phyloP scores from a whole-genome alignment of 2,888 invertebrate species.

The Ormia ochracea region DNA sequence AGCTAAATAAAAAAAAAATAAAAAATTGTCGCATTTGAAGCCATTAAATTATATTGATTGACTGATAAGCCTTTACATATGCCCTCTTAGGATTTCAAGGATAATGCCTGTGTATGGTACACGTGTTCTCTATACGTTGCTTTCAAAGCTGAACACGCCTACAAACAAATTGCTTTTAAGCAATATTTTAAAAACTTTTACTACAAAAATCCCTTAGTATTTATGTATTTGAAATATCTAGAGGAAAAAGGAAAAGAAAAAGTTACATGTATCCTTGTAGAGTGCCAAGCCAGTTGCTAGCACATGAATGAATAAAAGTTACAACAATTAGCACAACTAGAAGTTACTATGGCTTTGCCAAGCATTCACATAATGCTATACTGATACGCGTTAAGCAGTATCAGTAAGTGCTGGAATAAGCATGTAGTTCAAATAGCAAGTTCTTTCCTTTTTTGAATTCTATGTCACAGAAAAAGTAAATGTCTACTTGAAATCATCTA shows the following conservation, averaged over 20 bases:
- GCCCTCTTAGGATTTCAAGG: conserved; percentile 59
- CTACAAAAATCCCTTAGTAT: not conserved
- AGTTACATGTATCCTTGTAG: not conserved
- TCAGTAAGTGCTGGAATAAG: conserved; percentile 16
- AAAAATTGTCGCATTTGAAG: not conserved
- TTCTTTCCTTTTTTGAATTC: not conserved
- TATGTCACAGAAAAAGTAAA: not conserved
- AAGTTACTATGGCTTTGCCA: conserved; percentile 42
- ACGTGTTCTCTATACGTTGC: conserved; percentile 43
- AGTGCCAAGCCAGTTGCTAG: not conserved
- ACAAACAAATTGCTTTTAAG: conserved; percentile 16
- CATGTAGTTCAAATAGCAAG: conserved; percentile 28
- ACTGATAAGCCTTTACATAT: conserved; percentile 55
- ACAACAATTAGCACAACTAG: conserved; percentile 53
- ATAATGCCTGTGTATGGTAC: conserved; percentile 29
- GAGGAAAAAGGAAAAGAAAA: conserved; percentile 3
- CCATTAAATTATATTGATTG: conserved; percentile 17
- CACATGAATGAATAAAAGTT: conserved; percentile 38
- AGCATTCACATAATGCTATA: not conserved
- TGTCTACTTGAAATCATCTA: conserved; percentile 16
- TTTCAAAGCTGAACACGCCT: not conserved
- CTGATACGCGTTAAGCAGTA: not conserved
- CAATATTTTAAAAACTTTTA: conserved; percentile 4
- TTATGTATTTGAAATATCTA: conserved; percentile 4
- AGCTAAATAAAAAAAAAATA: not conserved